Evolutionary conservation across 1,140 invertebrate genomes (phyloP), one percentile per base, ranked within the genome.

Genomic region (Berghia stephanieae): DNA sequence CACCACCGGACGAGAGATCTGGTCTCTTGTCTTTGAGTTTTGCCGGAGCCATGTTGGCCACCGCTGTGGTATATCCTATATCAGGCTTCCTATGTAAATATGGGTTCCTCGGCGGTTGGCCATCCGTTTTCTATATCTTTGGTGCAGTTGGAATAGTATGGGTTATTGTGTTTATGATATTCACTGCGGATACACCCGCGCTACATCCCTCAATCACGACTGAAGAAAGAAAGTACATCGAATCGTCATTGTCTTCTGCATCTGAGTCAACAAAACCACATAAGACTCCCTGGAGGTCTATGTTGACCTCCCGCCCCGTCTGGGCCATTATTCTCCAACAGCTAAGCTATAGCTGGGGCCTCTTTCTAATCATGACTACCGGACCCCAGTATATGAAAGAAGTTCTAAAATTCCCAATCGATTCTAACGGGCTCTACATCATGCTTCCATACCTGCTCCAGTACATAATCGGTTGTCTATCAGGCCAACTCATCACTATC

Each of bases 301-400:
- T 99, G 82, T 92, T 97, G 80, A 96, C 94, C 0, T 99, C 98
- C 0, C 94, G 96, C 92, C 97, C 98, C 0, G 97, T 99, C 0
- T 96, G 96, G 89, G 98, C 98, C 1, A 99, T 99, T 77, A 97
- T 99, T 66, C 96, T 99, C 27, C 97, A 97, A 1, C 99, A 99
- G 87, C 98, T 99, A 86, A 98, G 97, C 86, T 93, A 97, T 72
- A 98, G 96, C n/a, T 99, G 97, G 97, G 99, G 98, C 84, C 99
- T 99, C 88, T 99, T 99, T 90, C 83, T 84, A 31, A 77, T 87
- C 18, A 77, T 87, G 10, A 86, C 86, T 21, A 80, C 81, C 46
- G 81, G 86, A 10, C 86, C 86, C 27, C 83, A 78, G 24, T 87
- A 84, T 77, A 81, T 86, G 77, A 82, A 79, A 13, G 85, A 87